A percentile compares a stretch with the other conserved stretches of the same genome.
These are phyloP conservation scores for Pelmatolapia mariae DNA, from an alignment of 2,113 vertebrate species.

Conservation along the genomic window DNA sequence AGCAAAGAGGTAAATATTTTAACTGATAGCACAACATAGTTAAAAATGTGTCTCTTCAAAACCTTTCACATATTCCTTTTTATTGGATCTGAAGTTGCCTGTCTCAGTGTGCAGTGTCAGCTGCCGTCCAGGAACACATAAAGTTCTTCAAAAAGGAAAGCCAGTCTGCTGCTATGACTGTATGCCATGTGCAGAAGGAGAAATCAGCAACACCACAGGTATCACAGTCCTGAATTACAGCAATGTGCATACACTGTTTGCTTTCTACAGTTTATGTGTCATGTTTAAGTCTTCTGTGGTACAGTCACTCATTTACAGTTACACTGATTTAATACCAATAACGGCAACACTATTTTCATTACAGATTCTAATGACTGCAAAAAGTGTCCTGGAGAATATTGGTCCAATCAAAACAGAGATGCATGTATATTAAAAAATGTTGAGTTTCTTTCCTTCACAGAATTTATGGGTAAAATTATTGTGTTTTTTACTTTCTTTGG, in stretches of 20 bases:
- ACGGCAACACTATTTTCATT: conserved; percentile 39
- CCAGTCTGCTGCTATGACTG: conserved; percentile 72
- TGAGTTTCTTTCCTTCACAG: conserved; percentile 62
- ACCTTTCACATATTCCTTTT: not conserved
- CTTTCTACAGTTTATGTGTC: conserved; percentile 30
- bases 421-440: conserved; percentile 56
- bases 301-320: not conserved
- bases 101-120: conserved; percentile 64
- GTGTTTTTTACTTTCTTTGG: conserved; percentile 62
- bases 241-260: conserved; percentile 9
- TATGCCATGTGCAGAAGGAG: conserved; percentile 63
- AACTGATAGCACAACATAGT: not conserved
- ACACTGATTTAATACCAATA: not conserved
- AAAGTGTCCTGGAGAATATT: conserved; percentile 67
- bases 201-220: conserved; percentile 67
- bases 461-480: conserved; percentile 62
- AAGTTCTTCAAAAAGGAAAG: conserved; percentile 67
- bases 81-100: conserved; percentile 41
- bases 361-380: conserved; percentile 71
- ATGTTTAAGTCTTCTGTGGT: conserved; percentile 28
- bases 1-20: conserved; percentile 26
- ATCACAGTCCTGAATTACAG: conserved; percentile 10
- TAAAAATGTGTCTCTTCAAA: not conserved
- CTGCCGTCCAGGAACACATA: conserved; percentile 61
- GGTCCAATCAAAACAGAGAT: conserved; percentile 64